Evolutionary conservation across 2,797 vertebrate genomes (phyloP), one percentile per base, ranked within the genome.

Genomic region (Sarcoramphus papa): DNA sequence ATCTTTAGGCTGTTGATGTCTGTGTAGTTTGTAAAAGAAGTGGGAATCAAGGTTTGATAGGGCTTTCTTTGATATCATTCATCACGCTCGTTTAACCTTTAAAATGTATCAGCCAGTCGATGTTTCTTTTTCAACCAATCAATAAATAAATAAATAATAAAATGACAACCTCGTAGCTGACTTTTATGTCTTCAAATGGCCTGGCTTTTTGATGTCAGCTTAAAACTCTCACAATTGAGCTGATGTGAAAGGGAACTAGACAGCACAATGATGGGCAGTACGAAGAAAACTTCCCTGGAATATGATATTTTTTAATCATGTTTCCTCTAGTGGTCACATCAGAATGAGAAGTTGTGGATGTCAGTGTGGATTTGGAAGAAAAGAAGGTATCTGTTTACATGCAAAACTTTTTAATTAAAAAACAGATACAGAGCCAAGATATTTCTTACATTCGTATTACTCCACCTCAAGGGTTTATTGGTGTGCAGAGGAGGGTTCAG

Each of bases 341-440:
- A 67, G 85, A 92, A 84, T 50, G 75, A 50, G 72, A 72, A 88
- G 75, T 84, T 50, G 91, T 37, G 13, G 37, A 43, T 96, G 83
- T 82, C 90, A 63, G 41, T 1, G 37, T 69, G 67, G 54, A 63
- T 94, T 82, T 95, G 77, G 73, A 88, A 70, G 64, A 77, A 51
- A 20, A 73, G 62, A 48, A 88, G 5, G 11, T 94, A 85, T 73
- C 84, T 89, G 84, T 93, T 94, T 93, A 78, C 80, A 59, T 65
- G 54, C 63, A 88, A 76, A 93, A 76, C 57, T 85, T 96, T 60
- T 86, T 47, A 79, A 87, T 79, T 94, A 79, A 84, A 79, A 89
- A 76, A 12, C 22, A 73, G 47, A 43, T 65, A 40, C 0, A 4
- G 50, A 92, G 77, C 91, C 78, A 85, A 91, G 77, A 21, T 76